phyloP scores from a whole-genome alignment of 2,888 invertebrate species.

The Pecten maximus region DNA sequence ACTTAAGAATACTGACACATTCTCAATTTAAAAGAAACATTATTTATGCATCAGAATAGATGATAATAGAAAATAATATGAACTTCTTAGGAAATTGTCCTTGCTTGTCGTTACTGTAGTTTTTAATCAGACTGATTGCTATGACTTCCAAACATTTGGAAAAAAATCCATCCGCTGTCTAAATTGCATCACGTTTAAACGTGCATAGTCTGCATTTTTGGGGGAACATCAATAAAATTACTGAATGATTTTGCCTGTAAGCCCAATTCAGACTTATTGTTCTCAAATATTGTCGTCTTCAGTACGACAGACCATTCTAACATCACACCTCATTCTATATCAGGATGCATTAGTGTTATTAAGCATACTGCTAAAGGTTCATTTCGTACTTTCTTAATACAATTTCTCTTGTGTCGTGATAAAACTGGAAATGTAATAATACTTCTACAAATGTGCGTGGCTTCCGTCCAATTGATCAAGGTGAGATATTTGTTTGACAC shows the following conservation, averaged over 20 bases:
- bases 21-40: too few species aligned
- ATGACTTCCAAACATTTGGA: neutral
- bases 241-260: neutral
- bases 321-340: neutral
- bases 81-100: too few species aligned
- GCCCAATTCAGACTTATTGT: neutral
- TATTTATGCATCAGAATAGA: too few species aligned
- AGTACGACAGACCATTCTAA: neutral
- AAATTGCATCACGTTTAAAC: neutral
- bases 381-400: neutral
- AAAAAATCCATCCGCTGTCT: neutral
- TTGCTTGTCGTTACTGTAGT: neutral
- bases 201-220: neutral
- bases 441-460: neutral
- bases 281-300: neutral
- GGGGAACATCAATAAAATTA: neutral
- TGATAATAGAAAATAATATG: too few species aligned
- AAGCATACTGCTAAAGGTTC: neutral
- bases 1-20: too few species aligned
- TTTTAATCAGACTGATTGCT: neutral
- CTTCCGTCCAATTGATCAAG: neutral
- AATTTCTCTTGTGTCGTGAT: neutral
- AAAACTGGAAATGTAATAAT: neutral
- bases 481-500: neutral
- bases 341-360: neutral